Evolutionary conservation across 2,797 vertebrate species (phyloP).

Genomic region (Petrocephalus sullivani): DNA sequence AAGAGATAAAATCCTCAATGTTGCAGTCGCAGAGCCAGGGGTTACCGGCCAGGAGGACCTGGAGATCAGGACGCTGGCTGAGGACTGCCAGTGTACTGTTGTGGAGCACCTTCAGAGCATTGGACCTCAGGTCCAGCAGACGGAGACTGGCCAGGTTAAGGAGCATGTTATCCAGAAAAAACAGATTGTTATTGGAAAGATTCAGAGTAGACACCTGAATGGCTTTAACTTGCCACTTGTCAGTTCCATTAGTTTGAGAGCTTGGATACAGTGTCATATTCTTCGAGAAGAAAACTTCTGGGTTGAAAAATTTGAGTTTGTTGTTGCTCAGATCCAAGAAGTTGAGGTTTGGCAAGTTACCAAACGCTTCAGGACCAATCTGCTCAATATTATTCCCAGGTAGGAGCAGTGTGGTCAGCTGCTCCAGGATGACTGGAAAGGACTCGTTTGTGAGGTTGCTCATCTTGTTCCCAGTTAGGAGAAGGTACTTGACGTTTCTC

Average conservation of each 20-base stretch:
- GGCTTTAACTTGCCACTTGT: conserved; percentile 47
- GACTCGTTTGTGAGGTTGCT: conserved; percentile 55
- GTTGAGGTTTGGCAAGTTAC: conserved; percentile 70
- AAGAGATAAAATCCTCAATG: conserved; percentile 67
- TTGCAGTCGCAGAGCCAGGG: conserved; percentile 83
- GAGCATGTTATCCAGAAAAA: conserved; percentile 63
- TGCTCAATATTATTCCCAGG: conserved; percentile 67
- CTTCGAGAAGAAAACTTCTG: conserved; percentile 59
- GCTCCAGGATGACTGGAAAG: conserved; percentile 63
- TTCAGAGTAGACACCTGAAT: conserved; percentile 60
- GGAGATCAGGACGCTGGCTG: conserved; percentile 53
- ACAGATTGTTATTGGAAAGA: conserved; percentile 68
- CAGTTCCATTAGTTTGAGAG: conserved; percentile 37
- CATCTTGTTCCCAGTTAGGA: conserved; percentile 76
- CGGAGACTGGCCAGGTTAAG: conserved; percentile 54
- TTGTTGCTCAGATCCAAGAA: conserved; percentile 84
- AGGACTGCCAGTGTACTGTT: conserved; percentile 60
- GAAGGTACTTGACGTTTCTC: conserved; percentile 64
- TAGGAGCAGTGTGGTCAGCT: conserved; percentile 72
- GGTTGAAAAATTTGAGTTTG: conserved; percentile 58
- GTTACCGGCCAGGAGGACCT: conserved; percentile 65
- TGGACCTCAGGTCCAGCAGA: conserved; percentile 77
- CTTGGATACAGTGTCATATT: conserved; percentile 66
- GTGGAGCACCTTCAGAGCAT: conserved; percentile 64
- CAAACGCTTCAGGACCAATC: conserved; percentile 66